Evolutionary conservation across 2,888 invertebrate species (phyloP), one percentile per base, ranked within the genome.

Genomic region (Drosophila colorata): DNA sequence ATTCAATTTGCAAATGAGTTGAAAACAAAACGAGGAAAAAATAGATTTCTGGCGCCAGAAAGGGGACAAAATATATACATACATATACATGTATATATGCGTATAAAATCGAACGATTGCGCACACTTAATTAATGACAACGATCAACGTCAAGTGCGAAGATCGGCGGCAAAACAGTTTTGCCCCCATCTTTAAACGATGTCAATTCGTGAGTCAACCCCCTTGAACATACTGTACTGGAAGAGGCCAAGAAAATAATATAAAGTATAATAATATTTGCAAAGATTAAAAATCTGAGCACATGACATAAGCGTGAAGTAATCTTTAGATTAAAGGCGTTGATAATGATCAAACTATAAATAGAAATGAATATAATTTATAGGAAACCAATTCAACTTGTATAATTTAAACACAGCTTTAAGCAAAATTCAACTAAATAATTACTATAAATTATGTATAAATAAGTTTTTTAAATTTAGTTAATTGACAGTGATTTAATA

Each of bases 41-140:
- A 31, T 11, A 11, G 31, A 11, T 11, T 11, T 31, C 31, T 11
- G 13, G 37, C 33, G 23, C 33, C 14, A 9, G 13, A 33, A 23
- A 4, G 28, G 51, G 14, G 40, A 18, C 18, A 18, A 28, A 38
- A 13, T 28, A 9, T 9, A 8, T 25, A 4, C 5, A 25, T 25
- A 25, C 7, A 25, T 1, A 25, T 9, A 28, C 9, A 9, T 9
- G 2, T 9, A 28, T 9, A 52, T 64, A 51, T 73, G 75, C 64
- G 81, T 68, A 74, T 72, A 80, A 79, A 80, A 85, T 86, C 88
- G 80, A 79, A 60, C 81, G 83, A 77, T 78, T 78, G 79, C 74
- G 78, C 74, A 72, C 72, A 61, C 76, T 74, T 80, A 88, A 88
- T 90, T 88, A 88, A 84, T 71, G 75, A 64, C 87, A 64, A 64